Evolutionary conservation across 2,113 vertebrate species (phyloP).

Genomic region (human): DNA sequence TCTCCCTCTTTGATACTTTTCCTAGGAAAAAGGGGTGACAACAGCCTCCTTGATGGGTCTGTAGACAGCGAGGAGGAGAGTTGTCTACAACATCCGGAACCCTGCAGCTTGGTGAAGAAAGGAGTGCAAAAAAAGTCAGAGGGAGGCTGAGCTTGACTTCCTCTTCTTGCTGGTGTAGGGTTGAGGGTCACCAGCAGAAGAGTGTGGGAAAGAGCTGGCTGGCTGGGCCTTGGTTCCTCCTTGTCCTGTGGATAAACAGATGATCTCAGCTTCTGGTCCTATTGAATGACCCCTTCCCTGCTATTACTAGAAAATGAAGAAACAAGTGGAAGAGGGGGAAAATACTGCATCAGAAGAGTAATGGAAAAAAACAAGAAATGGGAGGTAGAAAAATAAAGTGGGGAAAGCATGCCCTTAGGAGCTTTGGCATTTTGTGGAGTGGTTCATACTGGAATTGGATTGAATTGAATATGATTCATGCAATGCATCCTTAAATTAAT

Average conservation of each 20-base stretch:
- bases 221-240: not conserved
- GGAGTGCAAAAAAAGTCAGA: not conserved
- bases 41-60: not conserved
- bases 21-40: not conserved
- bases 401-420: not conserved
- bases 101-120: not conserved
- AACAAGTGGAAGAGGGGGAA: not conserved
- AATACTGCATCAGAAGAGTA: not conserved
- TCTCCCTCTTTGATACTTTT: not conserved
- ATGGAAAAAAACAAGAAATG: not conserved
- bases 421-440: not conserved
- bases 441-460: not conserved
- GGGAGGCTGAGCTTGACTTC: not conserved
- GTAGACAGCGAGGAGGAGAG: not conserved
- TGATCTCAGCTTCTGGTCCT: constrained; percentile 2
- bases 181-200: not conserved
- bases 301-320: not conserved
- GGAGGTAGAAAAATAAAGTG: not conserved
- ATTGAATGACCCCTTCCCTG: not conserved
- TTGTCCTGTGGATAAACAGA: not conserved
- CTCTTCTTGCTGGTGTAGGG: not conserved
- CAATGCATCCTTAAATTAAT: constrained; percentile 48
- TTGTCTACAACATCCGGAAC: not conserved
- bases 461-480: not conserved
- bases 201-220: not conserved